These are phyloP conservation scores for Entomyzon cyanotis DNA, from an alignment of 2,113 vertebrate genomes.

Conservation along the genomic window DNA sequence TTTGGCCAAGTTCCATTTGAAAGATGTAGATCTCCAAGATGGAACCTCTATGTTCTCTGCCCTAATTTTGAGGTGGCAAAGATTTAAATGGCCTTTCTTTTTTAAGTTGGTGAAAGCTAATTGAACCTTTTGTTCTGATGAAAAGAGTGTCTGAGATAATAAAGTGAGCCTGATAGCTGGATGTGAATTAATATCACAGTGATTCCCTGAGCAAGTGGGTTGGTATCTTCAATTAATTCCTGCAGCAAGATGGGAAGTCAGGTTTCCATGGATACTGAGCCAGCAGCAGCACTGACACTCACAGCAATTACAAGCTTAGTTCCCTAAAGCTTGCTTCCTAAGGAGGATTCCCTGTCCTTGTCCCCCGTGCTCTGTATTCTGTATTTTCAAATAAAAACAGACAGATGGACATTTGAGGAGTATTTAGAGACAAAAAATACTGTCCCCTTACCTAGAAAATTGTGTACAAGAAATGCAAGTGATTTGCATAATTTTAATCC, in stretches of 20 bases:
- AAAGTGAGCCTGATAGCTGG: not conserved
- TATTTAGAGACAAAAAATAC: not conserved
- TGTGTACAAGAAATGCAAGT: not conserved
- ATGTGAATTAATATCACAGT: not conserved
- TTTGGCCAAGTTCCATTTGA: not conserved
- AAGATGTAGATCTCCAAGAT: not conserved
- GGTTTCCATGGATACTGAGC: slow-evolving; percentile 67
- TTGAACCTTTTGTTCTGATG: not conserved
- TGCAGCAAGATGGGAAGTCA: slow-evolving; percentile 33
- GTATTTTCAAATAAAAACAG: not conserved
- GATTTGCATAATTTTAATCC: not conserved
- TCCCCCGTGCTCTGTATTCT: not conserved
- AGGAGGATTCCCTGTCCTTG: not conserved
- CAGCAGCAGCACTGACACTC: slow-evolving; percentile 7
- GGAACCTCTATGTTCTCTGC: not conserved
- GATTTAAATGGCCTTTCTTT: not conserved
- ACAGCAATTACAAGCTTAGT: not conserved
- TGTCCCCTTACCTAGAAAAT: not conserved
- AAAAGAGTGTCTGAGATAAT: not conserved
- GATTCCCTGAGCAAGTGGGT: not conserved
- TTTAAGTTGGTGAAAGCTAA: not conserved
- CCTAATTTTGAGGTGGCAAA: not conserved
- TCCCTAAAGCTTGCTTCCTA: not conserved
- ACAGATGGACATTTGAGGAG: not conserved
- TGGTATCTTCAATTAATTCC: slow-evolving; percentile 46